Base-by-base conservation (phyloP, 2,113 vertebrate species). In the Platysternon megacephalum region DNA sequence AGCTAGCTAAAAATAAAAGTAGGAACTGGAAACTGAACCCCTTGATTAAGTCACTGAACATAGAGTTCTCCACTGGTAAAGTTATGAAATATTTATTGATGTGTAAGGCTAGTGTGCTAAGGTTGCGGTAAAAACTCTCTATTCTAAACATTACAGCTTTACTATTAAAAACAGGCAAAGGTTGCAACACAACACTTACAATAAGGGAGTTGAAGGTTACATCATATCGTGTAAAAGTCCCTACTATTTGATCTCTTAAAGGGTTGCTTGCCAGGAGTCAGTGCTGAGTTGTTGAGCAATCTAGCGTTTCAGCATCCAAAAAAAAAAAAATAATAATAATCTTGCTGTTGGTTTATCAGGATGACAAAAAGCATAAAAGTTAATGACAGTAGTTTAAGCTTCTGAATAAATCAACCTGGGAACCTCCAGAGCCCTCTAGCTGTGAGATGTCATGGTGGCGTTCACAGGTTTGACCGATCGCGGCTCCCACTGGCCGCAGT, bases 141-240 rank as follows among this genome's bases (percentile, higher is more conserved):
- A 79, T 1, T 1, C 88, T 95, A 48, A 49, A 53, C 74, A 49
- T 52, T 39, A 14, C 87, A 93, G 68, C n/a, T 76, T 80, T 79
- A 56, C 87, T 90, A 93, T 78, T 95, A 93, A 95, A 95, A 95
- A 89, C 28, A 78, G 55, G 88, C 92, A 93, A 94, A 88, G 44
- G 58, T 91, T 96, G 93, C 97, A 96, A 97, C 84, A 93, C 16
- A 65, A 91, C 94, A 78, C 56, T 97, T 97, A 65, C 95, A 94
- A 93, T 97, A 96, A 93, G 76, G 5, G 53, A 24, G 85, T 49
- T 86, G 52, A 92, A 84, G 89, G 49, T 97, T 97, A 93, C 97
- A 94, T 98, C 96, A 97, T 35, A 84, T 46, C 2, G 26, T 95
- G 94, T 95, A 87, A 94, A 96, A 58, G 93, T 68, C 84, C 76